Evolutionary conservation across 1,140 invertebrate species (phyloP).

Genomic region (Glossosoma conforme): DNA sequence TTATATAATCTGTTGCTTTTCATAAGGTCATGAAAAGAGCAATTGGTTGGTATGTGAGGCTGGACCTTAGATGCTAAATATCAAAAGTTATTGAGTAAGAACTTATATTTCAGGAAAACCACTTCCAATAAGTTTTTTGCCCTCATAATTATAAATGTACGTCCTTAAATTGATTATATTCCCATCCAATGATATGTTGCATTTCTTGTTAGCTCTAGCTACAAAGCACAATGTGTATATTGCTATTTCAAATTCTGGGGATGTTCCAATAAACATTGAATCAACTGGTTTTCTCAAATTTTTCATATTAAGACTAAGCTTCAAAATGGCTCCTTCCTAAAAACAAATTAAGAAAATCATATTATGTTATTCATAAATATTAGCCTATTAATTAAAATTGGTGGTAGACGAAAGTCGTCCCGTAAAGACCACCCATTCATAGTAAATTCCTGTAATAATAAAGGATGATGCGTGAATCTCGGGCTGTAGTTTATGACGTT

Average conservation of each 20-base stretch:
- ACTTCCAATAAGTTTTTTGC: constrained; percentile 70
- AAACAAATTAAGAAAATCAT: constrained; percentile 38
- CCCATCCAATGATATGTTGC: constrained; percentile 64
- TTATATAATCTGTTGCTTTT: no score
- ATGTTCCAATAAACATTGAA: constrained; percentile 82
- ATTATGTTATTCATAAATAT: neutral
- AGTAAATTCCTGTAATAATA: no score
- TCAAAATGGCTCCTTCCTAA: constrained; percentile 71
- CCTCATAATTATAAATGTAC: constrained; percentile 64
- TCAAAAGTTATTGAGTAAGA: no score
- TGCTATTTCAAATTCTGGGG: constrained; percentile 90
- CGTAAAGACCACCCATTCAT: no score
- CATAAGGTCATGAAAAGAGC: no score
- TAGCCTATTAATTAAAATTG: neutral
- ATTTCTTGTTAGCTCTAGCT: constrained; percentile 63
- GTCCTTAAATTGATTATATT: constrained; percentile 66
- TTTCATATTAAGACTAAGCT: constrained; percentile 69
- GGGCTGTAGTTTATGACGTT: no score
- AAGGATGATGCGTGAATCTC: no score
- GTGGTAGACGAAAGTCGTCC: no score
- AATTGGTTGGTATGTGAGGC: no score
- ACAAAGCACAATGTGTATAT: constrained; percentile 84
- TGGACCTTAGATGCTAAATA: no score
- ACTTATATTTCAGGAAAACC: constrained; percentile 75
- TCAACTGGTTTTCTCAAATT: constrained; percentile 70